Conservation (phyloP, 2,888 invertebrate genomes). For the Oeneis ivallda region DNA sequence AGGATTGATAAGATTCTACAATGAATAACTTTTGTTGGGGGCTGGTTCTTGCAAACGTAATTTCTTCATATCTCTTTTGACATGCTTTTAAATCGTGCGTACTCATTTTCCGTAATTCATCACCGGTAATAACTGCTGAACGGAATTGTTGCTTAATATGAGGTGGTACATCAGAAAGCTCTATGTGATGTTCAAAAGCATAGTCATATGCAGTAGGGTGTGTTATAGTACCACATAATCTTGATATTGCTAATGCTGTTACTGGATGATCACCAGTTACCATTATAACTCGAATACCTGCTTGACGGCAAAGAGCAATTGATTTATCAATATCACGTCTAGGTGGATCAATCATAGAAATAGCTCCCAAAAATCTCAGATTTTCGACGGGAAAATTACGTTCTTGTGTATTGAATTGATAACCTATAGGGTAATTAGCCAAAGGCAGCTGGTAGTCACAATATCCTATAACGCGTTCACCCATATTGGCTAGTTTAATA, state of each 20-base stretch:
- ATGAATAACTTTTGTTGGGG: constrained; percentile 86
- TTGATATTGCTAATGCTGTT: constrained; percentile 87
- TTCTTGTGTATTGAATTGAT: constrained; percentile 79
- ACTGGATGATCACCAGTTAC: constrained; percentile 89
- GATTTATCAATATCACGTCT: constrained; percentile 84
- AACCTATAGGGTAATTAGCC: constrained; percentile 75
- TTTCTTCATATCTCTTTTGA: constrained; percentile 83
- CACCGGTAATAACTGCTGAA: constrained; percentile 71
- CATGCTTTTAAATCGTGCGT: constrained; percentile 79
- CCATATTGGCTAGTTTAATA: constrained; percentile 90
- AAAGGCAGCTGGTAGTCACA: constrained; percentile 85
- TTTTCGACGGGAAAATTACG: constrained; percentile 85
- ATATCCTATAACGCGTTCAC: constrained; percentile 93
- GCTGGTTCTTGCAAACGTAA: constrained; percentile 88
- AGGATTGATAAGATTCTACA: constrained; percentile 89
- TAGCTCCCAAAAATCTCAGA: constrained; percentile 83
- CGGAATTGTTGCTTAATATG: constrained; percentile 68
- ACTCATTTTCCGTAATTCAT: constrained; percentile 82
- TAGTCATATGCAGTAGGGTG: constrained; percentile 86
- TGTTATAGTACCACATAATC: constrained; percentile 84
- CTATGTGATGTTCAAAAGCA: constrained; percentile 82
- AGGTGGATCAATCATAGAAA: constrained; percentile 88
- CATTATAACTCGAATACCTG: constrained; percentile 88
- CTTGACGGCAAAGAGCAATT: constrained; percentile 84
- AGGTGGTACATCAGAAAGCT: constrained; percentile 74